These are phyloP conservation scores for Xiphophorus maculatus DNA, from an alignment of 2,113 vertebrate genomes.

Conservation along the genomic window DNA sequence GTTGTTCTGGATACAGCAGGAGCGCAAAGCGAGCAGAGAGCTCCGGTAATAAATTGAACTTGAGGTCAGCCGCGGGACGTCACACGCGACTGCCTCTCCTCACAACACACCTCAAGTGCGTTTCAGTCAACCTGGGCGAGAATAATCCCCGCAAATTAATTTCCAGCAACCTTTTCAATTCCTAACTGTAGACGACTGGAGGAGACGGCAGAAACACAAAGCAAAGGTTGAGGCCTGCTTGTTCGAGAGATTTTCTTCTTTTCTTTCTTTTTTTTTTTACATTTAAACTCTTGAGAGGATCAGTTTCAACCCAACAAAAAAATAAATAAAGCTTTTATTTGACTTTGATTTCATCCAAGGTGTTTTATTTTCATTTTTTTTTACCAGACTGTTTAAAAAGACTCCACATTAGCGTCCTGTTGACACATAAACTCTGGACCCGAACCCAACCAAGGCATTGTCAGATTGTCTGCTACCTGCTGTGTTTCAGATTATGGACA, in stretches of 20 bases:
- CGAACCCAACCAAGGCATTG: slow-evolving; percentile 47
- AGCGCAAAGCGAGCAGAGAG: slow-evolving; percentile 20
- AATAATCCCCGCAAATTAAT: slow-evolving; percentile 56
- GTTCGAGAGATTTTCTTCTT: slow-evolving; percentile 15
- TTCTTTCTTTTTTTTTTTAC: neutral
- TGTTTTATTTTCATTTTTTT: slow-evolving; percentile 43
- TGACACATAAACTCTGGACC: slow-evolving; percentile 58
- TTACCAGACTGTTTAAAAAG: slow-evolving; percentile 20
- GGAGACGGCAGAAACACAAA: slow-evolving; percentile 5
- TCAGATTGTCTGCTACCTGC: slow-evolving; percentile 35
- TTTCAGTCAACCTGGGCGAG: slow-evolving; percentile 44
- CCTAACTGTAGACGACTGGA: slow-evolving; percentile 24
- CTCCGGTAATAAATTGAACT: slow-evolving; percentile 49
- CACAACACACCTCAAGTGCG: slow-evolving; percentile 44
- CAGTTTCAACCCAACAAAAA: neutral
- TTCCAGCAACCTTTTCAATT: slow-evolving; percentile 43
- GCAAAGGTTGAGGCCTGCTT: slow-evolving; percentile 28
- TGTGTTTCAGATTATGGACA: slow-evolving; percentile 45
- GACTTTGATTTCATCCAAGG: slow-evolving; percentile 45
- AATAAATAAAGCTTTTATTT: slow-evolving; percentile 15
- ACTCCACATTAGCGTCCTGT: slow-evolving; percentile 62
- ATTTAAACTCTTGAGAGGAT: slow-evolving; percentile 46
- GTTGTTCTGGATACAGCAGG: slow-evolving; percentile 23
- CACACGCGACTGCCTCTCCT: slow-evolving; percentile 33
- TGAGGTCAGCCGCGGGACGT: slow-evolving; percentile 43